Base-by-base conservation (phyloP, 2,888 invertebrate species). In the Disparrhopalites patrizii region DNA sequence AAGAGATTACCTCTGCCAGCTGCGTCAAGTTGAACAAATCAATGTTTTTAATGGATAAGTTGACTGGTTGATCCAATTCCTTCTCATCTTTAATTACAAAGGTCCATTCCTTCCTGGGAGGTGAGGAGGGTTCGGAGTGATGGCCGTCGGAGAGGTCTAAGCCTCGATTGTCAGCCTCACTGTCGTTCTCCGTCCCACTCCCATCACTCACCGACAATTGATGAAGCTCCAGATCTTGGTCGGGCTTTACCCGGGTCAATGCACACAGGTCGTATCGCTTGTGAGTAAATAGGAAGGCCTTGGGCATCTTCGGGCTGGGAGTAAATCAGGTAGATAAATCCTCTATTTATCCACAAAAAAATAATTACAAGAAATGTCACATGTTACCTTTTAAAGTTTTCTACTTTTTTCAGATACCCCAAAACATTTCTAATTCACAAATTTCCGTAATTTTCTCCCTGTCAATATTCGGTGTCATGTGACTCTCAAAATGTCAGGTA, bases 21-120 rank as follows among this genome's bases (percentile, higher is more conserved):
- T 88, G 87, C 47, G 87, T 88, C 62, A 89, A 81, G 77, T 89
- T 89, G 80, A 87, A 89, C 23, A 89, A 82, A 76, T 88, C 87
- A 75, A 76, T 72, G 57, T 72, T 72, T 58, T 73, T 73, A 47
- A 73, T 68, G 57, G 75, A 72, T 51, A 73, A 67, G 62, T 73
- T 71, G 51, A 73, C 73, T 23, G 75, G 72, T 55, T 72, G 68
- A 57, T 67, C 61, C 20, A 60, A 40, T 60, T 60, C 58, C 20
- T 55, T 40, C 28, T 65, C 55, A 25, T 67, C 66, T 18, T 60
- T 60, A 40, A 65, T 67, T 15, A 67, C 67, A 10, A 66, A 36
- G 8, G 63, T 68, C 66, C 68, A 66, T 31, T 66, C 66, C 33
- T 50, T 55, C 3, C 51, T 27, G 7, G 28, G 23, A 28, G 47